Evolutionary conservation across 2,888 invertebrate species (phyloP).

Genomic region (Copidosoma aretas): DNA sequence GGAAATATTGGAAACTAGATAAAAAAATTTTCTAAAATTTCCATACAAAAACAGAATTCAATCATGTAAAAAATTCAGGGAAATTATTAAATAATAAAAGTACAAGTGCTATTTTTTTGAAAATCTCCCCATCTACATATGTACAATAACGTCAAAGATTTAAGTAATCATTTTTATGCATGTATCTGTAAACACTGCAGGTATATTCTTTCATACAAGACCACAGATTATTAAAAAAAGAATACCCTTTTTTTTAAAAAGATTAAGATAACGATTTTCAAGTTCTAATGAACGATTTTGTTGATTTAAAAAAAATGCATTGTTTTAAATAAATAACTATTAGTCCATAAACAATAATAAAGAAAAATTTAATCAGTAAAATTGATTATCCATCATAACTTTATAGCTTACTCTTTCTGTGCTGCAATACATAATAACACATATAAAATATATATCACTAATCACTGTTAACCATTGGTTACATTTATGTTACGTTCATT

Average conservation of each 20-base stretch:
- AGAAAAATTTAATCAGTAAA: slow-evolving; percentile 30
- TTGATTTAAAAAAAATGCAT: slow-evolving; percentile 33
- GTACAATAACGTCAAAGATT: slow-evolving; percentile 24
- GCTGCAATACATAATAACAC: slow-evolving; percentile 12
- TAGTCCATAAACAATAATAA: slow-evolving; percentile 25
- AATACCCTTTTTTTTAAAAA: too few relatives aligned
- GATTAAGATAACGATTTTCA: too few relatives aligned
- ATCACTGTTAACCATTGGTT: slow-evolving; percentile 38
- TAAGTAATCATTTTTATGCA: slow-evolving; percentile 32
- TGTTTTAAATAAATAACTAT: slow-evolving; percentile 27
- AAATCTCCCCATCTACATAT: slow-evolving; percentile 30
- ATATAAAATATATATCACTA: slow-evolving; percentile 34
- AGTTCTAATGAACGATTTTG: slow-evolving; percentile 19
- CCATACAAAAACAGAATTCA: slow-evolving; percentile 11
- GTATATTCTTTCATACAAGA: slow-evolving; percentile 17
- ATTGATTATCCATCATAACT: slow-evolving; percentile 29
- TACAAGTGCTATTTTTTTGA: slow-evolving; percentile 35
- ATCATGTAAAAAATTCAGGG: slow-evolving; percentile 29
- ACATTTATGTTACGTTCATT: slow-evolving; percentile 32
- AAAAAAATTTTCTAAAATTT: slow-evolving; percentile 20
- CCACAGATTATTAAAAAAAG: too few relatives aligned
- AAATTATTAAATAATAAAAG: slow-evolving; percentile 31
- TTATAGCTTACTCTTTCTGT: slow-evolving; percentile 18
- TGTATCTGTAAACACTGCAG: slow-evolving; percentile 28
- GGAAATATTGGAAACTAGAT: background rate